Base-by-base conservation (phyloP, 2,113 vertebrate species). In the Brachirus orientalis region DNA sequence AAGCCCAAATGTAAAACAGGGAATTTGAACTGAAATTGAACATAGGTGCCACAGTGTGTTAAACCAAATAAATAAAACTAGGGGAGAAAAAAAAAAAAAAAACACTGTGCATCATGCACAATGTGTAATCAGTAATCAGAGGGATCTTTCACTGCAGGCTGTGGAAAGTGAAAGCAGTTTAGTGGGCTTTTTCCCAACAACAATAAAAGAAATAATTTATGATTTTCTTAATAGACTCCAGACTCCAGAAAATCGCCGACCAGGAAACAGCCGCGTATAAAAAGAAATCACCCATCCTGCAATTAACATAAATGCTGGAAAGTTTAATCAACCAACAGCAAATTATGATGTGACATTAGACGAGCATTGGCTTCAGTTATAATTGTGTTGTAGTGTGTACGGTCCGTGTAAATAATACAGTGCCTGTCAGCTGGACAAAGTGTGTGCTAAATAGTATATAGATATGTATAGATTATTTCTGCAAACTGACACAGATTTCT, bases 111-210 rank as follows among this genome's bases (percentile, higher is more conserved):
- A 38, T 1, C 51, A 69, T 55, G 60, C 76, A 89, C 75, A 84
- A 80, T 82, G 76, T 79, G 80, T 82, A 85, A 83, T 87, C 87
- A 89, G 85, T 78, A 84, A 89, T 84, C 85, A 85, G 80, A 43
- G 68, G 67, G 64, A 78, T 73, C 78, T 82, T 89, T 86, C 85
- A 82, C 7, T 64, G 60, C 67, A 20, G 58, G 41, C 59, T 63
- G 54, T 11, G 17, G 52, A 54, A 56, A 59, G 46, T 72, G 17
- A 74, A 80, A 75, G 57, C 8, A 4, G 7, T 69, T 80, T 20
- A 43, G 44, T 3, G 18, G 45, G 54, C 4, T 57, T 69, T 77
- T 85, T 35, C 19, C 69, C 53, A 50, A 67, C 48, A 79, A 68
- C 57, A 78, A 78, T 63, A 74, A 82, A 51, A 58, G 17, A 65